phyloP scores from a whole-genome alignment of 2,113 vertebrate genomes.

The Galemys pyrenaicus region DNA sequence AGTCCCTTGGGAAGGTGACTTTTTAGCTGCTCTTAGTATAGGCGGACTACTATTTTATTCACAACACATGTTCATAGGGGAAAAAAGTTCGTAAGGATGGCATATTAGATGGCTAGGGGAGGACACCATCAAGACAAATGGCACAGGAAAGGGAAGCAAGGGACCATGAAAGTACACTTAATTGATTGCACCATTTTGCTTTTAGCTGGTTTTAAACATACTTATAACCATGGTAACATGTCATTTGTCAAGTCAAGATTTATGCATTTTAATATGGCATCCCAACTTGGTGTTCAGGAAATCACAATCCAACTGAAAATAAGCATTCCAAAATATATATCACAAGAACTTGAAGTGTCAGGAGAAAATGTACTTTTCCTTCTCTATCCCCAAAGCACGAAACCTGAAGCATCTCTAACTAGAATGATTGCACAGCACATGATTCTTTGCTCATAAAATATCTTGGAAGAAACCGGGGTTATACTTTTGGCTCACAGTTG shows the following conservation, averaged over 20 bases:
- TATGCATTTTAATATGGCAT: not conserved
- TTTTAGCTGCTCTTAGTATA: slow-evolving; percentile 15
- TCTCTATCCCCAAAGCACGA: slow-evolving; percentile 38
- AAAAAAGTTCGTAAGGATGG: not conserved
- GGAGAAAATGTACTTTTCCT: slow-evolving; percentile 40
- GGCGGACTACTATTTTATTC: not conserved
- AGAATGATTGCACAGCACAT: slow-evolving; percentile 54
- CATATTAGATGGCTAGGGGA: not conserved
- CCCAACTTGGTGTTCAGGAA: not conserved
- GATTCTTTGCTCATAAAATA: slow-evolving; percentile 67
- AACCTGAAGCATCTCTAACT: slow-evolving; percentile 46
- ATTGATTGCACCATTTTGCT: not conserved
- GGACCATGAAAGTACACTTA: too few relatives aligned
- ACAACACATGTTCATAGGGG: not conserved
- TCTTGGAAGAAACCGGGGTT: slow-evolving; percentile 58
- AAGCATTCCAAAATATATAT: slow-evolving; percentile 17
- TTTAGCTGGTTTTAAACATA: not conserved
- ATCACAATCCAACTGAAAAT: not conserved
- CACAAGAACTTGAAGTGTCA: not conserved
- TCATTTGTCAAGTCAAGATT: slow-evolving; percentile 18
- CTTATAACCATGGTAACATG: not conserved
- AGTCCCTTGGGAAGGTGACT: slow-evolving; percentile 13
- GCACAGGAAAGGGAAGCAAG: not conserved
- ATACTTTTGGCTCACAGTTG: slow-evolving; percentile 61
- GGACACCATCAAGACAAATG: not conserved